These are phyloP conservation scores for Brienomyrus brachyistius DNA, from an alignment of 2,113 vertebrate species.

Conservation along the genomic window DNA sequence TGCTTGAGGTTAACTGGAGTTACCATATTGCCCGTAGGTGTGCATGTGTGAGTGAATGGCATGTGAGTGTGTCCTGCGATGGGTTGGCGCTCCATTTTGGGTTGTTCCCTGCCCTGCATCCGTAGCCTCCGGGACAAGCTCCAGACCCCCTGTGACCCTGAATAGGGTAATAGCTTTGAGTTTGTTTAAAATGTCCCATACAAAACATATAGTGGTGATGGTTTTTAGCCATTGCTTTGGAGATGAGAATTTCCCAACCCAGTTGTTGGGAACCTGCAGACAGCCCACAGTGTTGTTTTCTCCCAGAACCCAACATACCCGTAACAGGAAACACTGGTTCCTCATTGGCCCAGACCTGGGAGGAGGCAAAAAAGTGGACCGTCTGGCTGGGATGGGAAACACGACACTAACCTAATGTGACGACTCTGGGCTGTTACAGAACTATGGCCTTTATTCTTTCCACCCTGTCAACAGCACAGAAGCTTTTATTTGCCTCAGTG, in stretches of 20 bases:
- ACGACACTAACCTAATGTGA: not conserved
- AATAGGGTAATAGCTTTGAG: not conserved
- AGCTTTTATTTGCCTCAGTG: not conserved
- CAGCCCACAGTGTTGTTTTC: not conserved
- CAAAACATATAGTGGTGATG: not conserved
- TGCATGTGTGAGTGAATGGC: not conserved
- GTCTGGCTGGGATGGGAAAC: not conserved
- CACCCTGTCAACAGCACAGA: not conserved
- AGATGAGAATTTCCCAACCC: not conserved
- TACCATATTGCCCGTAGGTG: not conserved
- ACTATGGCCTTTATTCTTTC: not conserved
- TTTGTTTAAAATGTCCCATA: not conserved
- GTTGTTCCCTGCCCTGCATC: not conserved
- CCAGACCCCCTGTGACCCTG: not conserved
- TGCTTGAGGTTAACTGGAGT: not conserved
- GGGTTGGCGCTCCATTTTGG: not conserved
- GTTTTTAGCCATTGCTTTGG: not conserved
- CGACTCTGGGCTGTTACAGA: not conserved
- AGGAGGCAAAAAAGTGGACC: not conserved
- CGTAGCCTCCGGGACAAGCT: not conserved
- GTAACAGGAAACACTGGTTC: not conserved
- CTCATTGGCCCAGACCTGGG: not conserved
- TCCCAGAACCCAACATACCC: not conserved
- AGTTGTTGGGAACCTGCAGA: not conserved
- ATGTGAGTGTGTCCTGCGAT: not conserved